phyloP scores from a whole-genome alignment of 2,888 invertebrate genomes.

The Mythimna ferrago region DNA sequence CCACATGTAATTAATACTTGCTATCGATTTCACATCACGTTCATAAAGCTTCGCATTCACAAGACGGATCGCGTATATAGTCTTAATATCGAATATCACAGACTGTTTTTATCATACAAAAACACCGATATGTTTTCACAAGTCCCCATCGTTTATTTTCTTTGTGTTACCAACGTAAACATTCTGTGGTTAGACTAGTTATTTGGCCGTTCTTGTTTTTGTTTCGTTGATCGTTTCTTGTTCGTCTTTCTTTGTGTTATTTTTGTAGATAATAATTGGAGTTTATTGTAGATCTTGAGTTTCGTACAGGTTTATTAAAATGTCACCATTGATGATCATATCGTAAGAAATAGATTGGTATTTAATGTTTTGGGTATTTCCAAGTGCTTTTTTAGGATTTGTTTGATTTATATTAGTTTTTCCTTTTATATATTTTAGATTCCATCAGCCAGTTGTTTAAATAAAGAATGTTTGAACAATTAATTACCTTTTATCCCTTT shows the following conservation, averaged over 20 bases:
- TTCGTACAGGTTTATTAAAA: conserved; percentile 36
- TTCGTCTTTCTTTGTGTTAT: conserved; percentile 32
- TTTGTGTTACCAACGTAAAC: conserved; percentile 59
- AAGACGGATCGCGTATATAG: conserved; percentile 28
- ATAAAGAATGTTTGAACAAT: neutral
- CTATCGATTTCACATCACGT: conserved; percentile 57
- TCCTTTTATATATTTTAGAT: neutral
- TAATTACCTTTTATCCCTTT: neutral
- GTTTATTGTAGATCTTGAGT: conserved; percentile 36
- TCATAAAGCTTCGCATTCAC: conserved; percentile 43
- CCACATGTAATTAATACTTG: conserved; percentile 51
- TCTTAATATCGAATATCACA: conserved; percentile 55
- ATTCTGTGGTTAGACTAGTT: conserved; percentile 48
- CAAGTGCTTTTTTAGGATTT: conserved; percentile 1
- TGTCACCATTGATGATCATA: conserved; percentile 39
- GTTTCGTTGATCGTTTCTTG: conserved; percentile 47
- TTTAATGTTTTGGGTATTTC: conserved; percentile 46
- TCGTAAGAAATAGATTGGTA: conserved; percentile 33
- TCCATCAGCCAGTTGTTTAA: neutral
- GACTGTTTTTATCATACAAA: conserved; percentile 63
- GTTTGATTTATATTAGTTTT: neutral
- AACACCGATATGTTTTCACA: conserved; percentile 69
- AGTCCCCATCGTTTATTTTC: conserved; percentile 65
- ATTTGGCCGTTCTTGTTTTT: conserved; percentile 39
- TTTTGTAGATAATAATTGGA: conserved; percentile 26